phyloP scores from a whole-genome alignment of 2,113 vertebrate species.

The Myodes glareolus region DNA sequence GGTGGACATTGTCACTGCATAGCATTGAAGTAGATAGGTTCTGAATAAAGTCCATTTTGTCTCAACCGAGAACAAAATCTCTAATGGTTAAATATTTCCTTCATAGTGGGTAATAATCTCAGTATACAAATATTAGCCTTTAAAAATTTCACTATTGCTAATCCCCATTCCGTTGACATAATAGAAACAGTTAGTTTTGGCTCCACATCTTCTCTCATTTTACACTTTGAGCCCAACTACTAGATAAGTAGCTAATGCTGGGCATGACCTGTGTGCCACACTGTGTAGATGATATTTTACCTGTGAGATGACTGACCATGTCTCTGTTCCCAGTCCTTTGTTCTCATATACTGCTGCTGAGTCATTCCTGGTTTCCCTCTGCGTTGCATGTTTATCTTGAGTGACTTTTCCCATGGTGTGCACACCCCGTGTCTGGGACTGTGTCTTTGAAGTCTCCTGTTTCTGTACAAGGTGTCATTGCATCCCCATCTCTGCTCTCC shows the following conservation, averaged over 20 bases:
- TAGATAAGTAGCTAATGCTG: neutral
- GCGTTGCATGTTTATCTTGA: fast-evolving
- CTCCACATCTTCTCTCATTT: neutral
- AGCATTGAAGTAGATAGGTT: neutral
- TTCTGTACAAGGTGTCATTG: neutral
- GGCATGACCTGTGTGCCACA: neutral
- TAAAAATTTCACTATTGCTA: neutral
- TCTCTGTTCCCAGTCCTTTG: neutral
- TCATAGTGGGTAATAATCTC: neutral
- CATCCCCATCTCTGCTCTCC: neutral
- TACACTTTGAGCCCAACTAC: neutral
- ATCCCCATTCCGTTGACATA: neutral
- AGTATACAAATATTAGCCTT: neutral
- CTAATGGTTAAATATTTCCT: neutral
- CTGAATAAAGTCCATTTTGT: neutral
- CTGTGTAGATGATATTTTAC: neutral
- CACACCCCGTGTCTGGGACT: fast-evolving
- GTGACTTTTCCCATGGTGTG: neutral
- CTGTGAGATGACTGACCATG: neutral
- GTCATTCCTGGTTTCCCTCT: neutral
- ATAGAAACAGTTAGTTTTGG: neutral
- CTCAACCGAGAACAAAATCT: neutral
- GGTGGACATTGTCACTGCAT: neutral
- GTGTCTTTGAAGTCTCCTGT: neutral
- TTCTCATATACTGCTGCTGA: neutral